A percentile compares a stretch with the other conserved stretches of the same genome.
Evolutionary conservation across 2,888 invertebrate genomes (phyloP).

Genomic region (Hypselothyrea guttata): DNA sequence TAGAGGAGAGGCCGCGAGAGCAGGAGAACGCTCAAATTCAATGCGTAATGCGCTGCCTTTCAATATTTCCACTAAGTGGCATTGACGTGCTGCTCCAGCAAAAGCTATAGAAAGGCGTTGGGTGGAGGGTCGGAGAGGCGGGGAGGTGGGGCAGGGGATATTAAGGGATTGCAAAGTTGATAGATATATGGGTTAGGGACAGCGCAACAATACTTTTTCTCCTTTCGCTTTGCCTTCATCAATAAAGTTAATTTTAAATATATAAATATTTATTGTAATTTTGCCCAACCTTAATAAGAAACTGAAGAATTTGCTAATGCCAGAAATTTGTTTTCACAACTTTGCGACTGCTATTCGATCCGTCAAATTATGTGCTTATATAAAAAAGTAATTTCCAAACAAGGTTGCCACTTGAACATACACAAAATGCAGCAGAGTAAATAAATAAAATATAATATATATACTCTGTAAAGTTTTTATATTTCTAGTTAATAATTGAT

Average conservation of each 20-base stretch:
- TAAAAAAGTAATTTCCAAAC: too few species aligned
- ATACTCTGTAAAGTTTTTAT: too few species aligned
- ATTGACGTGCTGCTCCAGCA: constrained; percentile 38
- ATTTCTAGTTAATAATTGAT: too few species aligned
- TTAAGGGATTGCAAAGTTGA: neutral
- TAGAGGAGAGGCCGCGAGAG: neutral
- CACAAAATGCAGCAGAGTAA: too few species aligned
- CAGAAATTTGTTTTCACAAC: constrained; percentile 2
- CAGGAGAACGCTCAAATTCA: constrained; percentile 16
- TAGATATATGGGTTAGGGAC: constrained; percentile 6
- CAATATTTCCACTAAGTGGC: constrained; percentile 52
- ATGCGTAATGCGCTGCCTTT: constrained; percentile 46
- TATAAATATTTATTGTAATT: constrained; percentile 38
- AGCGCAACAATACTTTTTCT: neutral
- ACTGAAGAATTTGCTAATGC: neutral
- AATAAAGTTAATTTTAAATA: constrained; percentile 50
- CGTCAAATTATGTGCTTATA: too few species aligned
- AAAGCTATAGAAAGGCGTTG: too few species aligned
- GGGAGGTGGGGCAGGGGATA: neutral
- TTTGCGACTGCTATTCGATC: neutral
- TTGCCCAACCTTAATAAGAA: neutral
- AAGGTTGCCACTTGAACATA: too few species aligned
- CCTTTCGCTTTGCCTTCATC: constrained; percentile 14
- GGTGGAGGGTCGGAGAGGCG: constrained; percentile 23
- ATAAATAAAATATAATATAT: too few species aligned